Base-by-base conservation (phyloP, 2,797 vertebrate genomes). In the Muscicapa comitata region DNA sequence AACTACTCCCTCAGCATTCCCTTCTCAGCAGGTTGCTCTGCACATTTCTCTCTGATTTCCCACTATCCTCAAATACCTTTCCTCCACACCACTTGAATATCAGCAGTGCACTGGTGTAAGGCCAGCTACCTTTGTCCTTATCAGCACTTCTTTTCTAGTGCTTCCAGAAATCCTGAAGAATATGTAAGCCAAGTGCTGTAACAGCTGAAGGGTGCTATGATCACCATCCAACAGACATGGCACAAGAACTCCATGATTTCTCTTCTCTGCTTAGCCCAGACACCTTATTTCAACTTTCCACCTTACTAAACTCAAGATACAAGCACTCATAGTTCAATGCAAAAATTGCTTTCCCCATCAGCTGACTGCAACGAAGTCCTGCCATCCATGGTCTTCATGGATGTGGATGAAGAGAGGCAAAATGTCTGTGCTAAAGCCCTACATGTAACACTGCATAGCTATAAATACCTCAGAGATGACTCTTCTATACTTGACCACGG, bases 121-220 rank as follows among this genome's bases (percentile, higher is more conserved):
- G 25, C 35, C 70, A 93, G 19, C 20, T 67, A 57, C 29, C 18
- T 31, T 45, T 38, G 43, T 26, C 33, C 19, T n/a, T 33, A 9
- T 38, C 29, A 13, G 25, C 13, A 47, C 33, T 20, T 65, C 38
- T 26, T 23, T 31, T 0, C 78, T 51, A 54, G 21, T 29, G 43
- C 8, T 74, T 70, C 61, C 61, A 58, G 24, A 88, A 76, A 33
- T 24, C 29, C 35, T 0, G 0, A 74, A 26, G 40, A 75, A 70
- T 15, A 38, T 2, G 4, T 11, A 61, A 76, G 20, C 14, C 65
- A 88, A 33, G 26, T 35, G 43, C 28, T 73, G 3, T 15, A 62
- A 73, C 13, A 90, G 25, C 0, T 0, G 1, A 40, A 35, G 17
- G 7, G n/a, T 38, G 55, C 9, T 18, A 12, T 17, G 40, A 47